Percentiles rank a stretch among this genome's conserved stretches.
Evolutionary conservation across 23 tunicate genomes (phyloP).

Genomic region (Ciona savignyi): DNA sequence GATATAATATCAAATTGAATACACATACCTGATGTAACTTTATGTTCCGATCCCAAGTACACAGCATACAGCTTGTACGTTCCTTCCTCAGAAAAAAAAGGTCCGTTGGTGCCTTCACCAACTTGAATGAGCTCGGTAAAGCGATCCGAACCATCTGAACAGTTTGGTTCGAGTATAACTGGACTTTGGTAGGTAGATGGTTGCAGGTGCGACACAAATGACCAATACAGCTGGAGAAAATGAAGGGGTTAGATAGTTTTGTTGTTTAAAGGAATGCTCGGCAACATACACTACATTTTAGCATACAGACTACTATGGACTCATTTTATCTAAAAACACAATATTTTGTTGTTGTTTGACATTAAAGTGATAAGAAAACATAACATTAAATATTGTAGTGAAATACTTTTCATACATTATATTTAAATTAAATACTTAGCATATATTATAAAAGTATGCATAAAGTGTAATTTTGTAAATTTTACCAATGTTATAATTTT

Average conservation of each 20-base stretch:
- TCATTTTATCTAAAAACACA: too few relatives aligned
- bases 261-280: too few relatives aligned
- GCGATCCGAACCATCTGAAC: slow-evolving; percentile 41
- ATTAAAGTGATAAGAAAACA: too few relatives aligned
- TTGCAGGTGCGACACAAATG: slow-evolving; percentile 25
- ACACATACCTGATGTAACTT: slow-evolving; percentile 43
- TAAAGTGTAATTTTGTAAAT: too few relatives aligned
- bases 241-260: background rate
- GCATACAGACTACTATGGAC: too few relatives aligned
- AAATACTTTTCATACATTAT: too few relatives aligned
- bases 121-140: slow-evolving; percentile 40
- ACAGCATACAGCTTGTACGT: slow-evolving; percentile 42
- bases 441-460: too few relatives aligned
- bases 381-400: too few relatives aligned
- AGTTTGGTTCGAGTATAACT: slow-evolving; percentile 37
- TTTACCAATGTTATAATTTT: too few relatives aligned
- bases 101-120: slow-evolving; percentile 45
- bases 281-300: background rate
- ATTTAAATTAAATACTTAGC: too few relatives aligned
- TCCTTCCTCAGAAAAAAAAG: slow-evolving; percentile 20
- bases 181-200: slow-evolving; percentile 23
- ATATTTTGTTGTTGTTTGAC: too few relatives aligned
- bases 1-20: background rate
- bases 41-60: slow-evolving; percentile 27
- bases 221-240: slow-evolving; percentile 16